phyloP scores from a whole-genome alignment of 53 echinoderm and acorn worm genomes.

The Zoroaster sp. region DNA sequence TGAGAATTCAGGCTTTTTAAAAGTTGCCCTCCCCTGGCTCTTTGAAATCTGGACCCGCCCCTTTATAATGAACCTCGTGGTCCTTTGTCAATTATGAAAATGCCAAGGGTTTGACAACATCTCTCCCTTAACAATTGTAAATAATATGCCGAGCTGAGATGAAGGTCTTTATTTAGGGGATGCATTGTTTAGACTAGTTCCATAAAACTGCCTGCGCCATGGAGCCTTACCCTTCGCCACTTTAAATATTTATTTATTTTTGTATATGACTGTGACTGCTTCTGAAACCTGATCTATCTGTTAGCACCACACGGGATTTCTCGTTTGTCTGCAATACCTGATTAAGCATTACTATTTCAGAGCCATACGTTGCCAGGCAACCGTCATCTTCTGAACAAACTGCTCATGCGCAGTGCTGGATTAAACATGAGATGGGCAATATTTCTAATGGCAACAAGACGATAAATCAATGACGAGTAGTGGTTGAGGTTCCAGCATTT shows the following conservation, averaged over 20 bases:
- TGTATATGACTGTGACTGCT: background rate
- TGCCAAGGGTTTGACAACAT: too few species aligned
- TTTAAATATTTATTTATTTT: background rate
- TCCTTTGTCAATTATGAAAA: too few species aligned
- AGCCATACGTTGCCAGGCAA: slow-evolving; percentile 42
- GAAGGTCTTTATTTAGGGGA: too few species aligned
- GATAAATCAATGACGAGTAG: background rate
- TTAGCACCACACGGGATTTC: background rate
- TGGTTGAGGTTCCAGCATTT: background rate
- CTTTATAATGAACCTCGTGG: too few species aligned
- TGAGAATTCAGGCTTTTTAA: too few species aligned
- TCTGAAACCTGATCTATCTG: background rate
- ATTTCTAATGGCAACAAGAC: background rate
- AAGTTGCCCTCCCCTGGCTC: too few species aligned
- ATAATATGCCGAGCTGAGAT: too few species aligned
- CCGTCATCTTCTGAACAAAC: slow-evolving; percentile 16
- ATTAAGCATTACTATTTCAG: background rate
- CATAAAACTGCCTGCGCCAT: too few species aligned
- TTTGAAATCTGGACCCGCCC: too few species aligned
- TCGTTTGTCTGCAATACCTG: background rate
- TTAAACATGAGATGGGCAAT: too few species aligned
- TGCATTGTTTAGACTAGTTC: too few species aligned
- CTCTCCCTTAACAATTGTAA: too few species aligned
- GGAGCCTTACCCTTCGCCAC: background rate
- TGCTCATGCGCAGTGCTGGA: slow-evolving; percentile 4